These are phyloP conservation scores for Teleogryllus oceanicus DNA, from an alignment of 2,888 invertebrate species.

Conservation along the genomic window DNA sequence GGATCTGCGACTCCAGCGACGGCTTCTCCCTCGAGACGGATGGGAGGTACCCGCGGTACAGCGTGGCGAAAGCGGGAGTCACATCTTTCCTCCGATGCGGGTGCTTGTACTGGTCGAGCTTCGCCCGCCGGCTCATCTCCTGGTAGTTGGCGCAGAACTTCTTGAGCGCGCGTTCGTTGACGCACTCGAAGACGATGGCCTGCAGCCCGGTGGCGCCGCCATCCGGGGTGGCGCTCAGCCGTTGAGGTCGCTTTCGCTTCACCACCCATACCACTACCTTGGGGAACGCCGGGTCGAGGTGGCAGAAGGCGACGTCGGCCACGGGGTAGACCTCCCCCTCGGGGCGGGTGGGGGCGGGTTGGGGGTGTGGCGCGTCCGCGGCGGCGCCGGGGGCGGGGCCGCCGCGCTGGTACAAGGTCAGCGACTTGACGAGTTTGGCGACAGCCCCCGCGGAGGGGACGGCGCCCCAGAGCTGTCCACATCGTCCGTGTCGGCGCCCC, in stretches of 20 bases:
- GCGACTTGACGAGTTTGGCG: constrained; percentile 29
- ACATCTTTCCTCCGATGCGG: constrained; percentile 35
- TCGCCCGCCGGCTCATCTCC: constrained; percentile 41
- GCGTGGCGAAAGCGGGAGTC: constrained; percentile 22
- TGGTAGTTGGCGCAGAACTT: constrained; percentile 41
- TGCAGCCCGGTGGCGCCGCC: constrained; percentile 37
- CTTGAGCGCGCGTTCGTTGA: constrained; percentile 40
- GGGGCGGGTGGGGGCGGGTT: neutral
- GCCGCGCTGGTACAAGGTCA: constrained; percentile 31
- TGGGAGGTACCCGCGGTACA: constrained; percentile 19
- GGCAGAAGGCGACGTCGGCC: constrained; percentile 44
- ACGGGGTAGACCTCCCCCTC: constrained; percentile 39
- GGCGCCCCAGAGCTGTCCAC: constrained; percentile 39
- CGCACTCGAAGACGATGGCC: constrained; percentile 43
- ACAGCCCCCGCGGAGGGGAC: constrained; percentile 26
- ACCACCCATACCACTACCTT: constrained; percentile 44
- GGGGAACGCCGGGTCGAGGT: constrained; percentile 42
- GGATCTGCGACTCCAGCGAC: no score
- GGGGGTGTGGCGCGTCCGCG: neutral
- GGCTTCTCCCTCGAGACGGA: neutral
- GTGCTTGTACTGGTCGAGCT: constrained; percentile 38
- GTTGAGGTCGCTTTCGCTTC: constrained; percentile 35
- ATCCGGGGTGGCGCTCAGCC: constrained; percentile 19
- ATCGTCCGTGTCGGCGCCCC: constrained; percentile 42
- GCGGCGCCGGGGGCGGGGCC: constrained; percentile 22